These are phyloP conservation scores for Sycophila texana DNA, from an alignment of 2,888 invertebrate genomes.

Conservation along the genomic window DNA sequence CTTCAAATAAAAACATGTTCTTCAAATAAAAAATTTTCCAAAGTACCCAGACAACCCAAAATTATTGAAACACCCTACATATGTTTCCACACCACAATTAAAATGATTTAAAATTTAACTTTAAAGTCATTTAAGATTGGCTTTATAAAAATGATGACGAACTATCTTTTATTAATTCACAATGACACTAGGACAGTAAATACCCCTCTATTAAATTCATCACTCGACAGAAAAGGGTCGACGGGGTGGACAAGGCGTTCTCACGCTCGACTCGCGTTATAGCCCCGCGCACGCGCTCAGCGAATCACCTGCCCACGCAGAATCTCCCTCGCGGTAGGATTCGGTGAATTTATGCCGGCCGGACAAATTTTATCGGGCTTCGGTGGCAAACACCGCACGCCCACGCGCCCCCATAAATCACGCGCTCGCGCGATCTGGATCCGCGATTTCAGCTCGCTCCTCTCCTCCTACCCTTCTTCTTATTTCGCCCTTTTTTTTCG, in stretches of 20 bases:
- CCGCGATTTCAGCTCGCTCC: constrained; percentile 49
- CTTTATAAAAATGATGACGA: too few relatives aligned
- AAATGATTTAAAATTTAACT: too few relatives aligned
- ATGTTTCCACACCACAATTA: too few relatives aligned
- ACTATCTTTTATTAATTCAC: background rate
- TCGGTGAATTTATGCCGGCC: constrained; percentile 72
- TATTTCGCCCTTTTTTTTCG: background rate
- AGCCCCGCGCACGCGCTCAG: constrained; percentile 8
- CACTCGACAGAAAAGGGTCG: background rate
- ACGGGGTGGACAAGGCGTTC: constrained; percentile 2
- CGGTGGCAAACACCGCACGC: constrained; percentile 74
- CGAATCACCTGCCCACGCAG: constrained; percentile 64
- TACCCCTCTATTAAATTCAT: background rate
- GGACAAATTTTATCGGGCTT: constrained; percentile 75
- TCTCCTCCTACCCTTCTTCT: background rate
- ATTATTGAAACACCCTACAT: too few relatives aligned
- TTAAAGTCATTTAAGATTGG: too few relatives aligned
- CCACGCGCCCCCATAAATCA: constrained; percentile 73
- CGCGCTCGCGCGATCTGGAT: constrained; percentile 62
- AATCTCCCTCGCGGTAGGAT: constrained; percentile 50
- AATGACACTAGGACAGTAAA: background rate
- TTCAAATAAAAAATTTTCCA: too few relatives aligned
- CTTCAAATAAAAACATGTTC: too few relatives aligned
- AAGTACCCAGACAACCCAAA: too few relatives aligned
- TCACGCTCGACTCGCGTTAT: constrained; percentile 11